Evolutionary conservation across 2,797 vertebrate genomes (phyloP), one percentile per base, ranked within the genome.

Genomic region (Mustela erminea): DNA sequence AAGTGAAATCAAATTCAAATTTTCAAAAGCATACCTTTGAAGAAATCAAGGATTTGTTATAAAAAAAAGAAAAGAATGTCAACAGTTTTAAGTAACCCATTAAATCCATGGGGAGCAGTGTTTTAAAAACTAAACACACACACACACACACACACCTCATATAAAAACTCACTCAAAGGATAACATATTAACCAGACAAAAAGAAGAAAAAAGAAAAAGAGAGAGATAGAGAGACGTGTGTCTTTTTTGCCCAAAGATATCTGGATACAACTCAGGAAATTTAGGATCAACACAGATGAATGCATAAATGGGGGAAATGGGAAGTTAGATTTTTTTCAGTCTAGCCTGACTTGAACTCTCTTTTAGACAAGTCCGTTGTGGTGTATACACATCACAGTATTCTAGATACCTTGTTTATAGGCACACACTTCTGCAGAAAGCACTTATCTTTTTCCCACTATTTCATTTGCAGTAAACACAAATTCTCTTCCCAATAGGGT

Each of bases 381-480:
- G n/a, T n/a, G 4, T 15, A 4, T 10, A 54, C 32, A 32, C 38
- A 11, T 27, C 3, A 3, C 6, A 82, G 27, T 25, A 52, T 20
- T 29, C 35, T 38, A 25, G 8, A 25, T 20, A 38, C 29, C 25
- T 74, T 27, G n/a, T 41, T 68, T 80, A 66, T 1, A 56, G 21
- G 8, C 23, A 82, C 9, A 78, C 75, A 80, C 23, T 74, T 70
- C 75, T 56, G 23, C 58, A 90, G 12, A 18, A 32, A 80, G 27
- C 5, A 21, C 32, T 60, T 92, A 23, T 54, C n/a, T 43, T 12
- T 17, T 54, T 7, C 23, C 17, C 20, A 49, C 10, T 80, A 43
- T 87, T 88, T 84, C 77, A 89, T 88, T 80, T 95, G 20, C 12
- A 78, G 5, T 84, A 87, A 70, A 92, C 74, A 93, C 46, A 93